Base-by-base conservation (phyloP, 30 jellyfish, hydroid and myxozoan species). In the Mastigias papua region DNA sequence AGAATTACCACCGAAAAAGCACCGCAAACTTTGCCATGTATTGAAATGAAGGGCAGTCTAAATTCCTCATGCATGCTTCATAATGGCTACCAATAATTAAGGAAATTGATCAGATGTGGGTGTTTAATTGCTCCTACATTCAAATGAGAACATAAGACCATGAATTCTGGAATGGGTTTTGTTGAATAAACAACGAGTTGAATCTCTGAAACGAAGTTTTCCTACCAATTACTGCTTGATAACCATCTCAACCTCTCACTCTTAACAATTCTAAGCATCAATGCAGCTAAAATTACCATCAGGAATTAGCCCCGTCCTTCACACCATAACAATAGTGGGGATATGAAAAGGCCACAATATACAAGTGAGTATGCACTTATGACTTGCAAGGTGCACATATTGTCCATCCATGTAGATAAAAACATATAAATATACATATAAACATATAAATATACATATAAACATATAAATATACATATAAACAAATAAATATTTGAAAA, bases 31-130 rank as follows among this genome's bases (percentile, higher is more conserved):
- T 32, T 63, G 74, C n/a, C 21, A 63, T 63, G 74, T 3, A 63
- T 63, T 22, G 46, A 63, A 51, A 75, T 75, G 28, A 7, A 30
- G 78, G 13, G 90, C 90, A 66, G 63, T 80, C 81, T 62, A 80
- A 80, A 80, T 80, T 80, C 90, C 63, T 80, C 4, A 13, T 29
- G 75, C 90, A 80, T 80, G 90, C 81, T 80, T 80, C 90, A 80
- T 35, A 35, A 80, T 61, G 33, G 27, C 62, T 58, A 27, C 64
- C 9, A 26, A 61, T 77, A 34, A 63, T 80, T 80, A 64, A 62
- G 90, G 90, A 80, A 80, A 80, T 80, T 80, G 90, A 64, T 42
- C 70, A 60, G 34, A 80, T 62, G 90, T 80, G 90, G 90, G 90
- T 80, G 90, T 66, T 51, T 64, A 80, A 80, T 80, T 22, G 69